Base-by-base conservation (phyloP, 2,797 vertebrate genomes). In the Sebastes matsubarae region DNA sequence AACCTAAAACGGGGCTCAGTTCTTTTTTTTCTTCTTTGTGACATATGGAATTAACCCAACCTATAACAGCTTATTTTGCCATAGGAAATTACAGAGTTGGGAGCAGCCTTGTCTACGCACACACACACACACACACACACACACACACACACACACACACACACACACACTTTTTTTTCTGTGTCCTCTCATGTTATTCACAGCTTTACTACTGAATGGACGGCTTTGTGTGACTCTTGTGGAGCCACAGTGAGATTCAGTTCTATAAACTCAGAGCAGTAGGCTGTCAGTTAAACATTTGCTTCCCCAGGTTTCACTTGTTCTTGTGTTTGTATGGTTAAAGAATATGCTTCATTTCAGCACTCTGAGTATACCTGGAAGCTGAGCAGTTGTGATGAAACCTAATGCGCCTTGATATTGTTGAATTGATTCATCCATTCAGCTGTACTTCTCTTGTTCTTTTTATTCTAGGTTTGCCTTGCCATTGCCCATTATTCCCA, bases 401-500 rank as follows among this genome's bases (percentile, higher is more conserved):
- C 27, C 7, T 55, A 22, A 68, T 72, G 65, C 34, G 11, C 22
- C 2, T 68, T 65, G 20, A 63, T 65, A n/a, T 65, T 58, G n/a
- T 68, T 68, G 14, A 4, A 42, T 24, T 34, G 11, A 36, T 54
- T 42, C 7, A 20, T 74, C 14, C 42, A n/a, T 70, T 75, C 4
- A 75, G 10, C 71, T 59, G 14, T 55, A 27, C 13, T 69, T 46
- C 3, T 34, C 3, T 75, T 64, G 13, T 9, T 78, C 4, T 68
- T 68, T 71, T 55, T 58, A 36, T 82, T 81, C 16, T 77, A 99
- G 98, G 98, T 99, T 84, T 99, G 99, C 92, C 97, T 99, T 86
- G 98, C 98, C 68, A 98, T 99, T 84, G 98, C 97, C 80, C 98
- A 99, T 94, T 99, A 99, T 87, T 97, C 98, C 76, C 98, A 99